Conservation (phyloP, 2,797 vertebrate genomes). For the Lycodopsis pacificus region DNA sequence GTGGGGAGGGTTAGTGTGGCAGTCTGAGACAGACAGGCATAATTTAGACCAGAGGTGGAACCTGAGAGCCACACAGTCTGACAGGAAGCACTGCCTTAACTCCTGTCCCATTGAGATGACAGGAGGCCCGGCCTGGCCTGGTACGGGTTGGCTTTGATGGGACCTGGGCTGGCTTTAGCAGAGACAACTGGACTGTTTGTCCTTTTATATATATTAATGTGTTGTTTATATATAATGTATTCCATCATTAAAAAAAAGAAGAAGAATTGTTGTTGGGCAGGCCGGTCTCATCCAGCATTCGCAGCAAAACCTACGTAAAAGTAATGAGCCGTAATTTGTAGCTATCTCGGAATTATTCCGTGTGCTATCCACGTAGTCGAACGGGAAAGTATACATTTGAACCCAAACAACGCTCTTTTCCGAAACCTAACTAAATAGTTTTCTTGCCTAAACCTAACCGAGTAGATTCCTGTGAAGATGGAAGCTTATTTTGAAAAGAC, state of each 20-base stretch:
- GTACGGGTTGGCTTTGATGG: constrained; percentile 53
- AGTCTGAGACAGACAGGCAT: constrained; percentile 72
- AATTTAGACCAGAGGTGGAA: constrained; percentile 84
- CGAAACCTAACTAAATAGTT: too few species aligned
- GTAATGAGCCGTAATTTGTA: neutral
- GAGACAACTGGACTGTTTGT: constrained; percentile 7
- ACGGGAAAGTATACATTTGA: too few species aligned
- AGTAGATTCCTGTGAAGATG: too few species aligned
- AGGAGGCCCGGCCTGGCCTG: constrained; percentile 59
- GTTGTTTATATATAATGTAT: neutral
- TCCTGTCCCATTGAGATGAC: constrained; percentile 76
- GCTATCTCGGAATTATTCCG: neutral
- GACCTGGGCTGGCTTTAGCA: constrained; percentile 17
- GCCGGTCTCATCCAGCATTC: neutral
- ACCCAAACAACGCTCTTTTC: too few species aligned
- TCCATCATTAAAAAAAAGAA: neutral
- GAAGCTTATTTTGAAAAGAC: too few species aligned
- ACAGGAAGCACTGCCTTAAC: constrained; percentile 84
- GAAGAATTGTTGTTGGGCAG: too few species aligned
- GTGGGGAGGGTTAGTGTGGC: constrained; percentile 55
- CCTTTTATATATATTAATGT: neutral
- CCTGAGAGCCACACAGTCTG: constrained; percentile 76
- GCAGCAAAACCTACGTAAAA: neutral
- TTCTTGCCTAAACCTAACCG: too few species aligned
- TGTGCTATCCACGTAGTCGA: too few species aligned